Evolutionary conservation across 2,888 invertebrate genomes (phyloP).

Genomic region (Pristionchus arcanus): DNA sequence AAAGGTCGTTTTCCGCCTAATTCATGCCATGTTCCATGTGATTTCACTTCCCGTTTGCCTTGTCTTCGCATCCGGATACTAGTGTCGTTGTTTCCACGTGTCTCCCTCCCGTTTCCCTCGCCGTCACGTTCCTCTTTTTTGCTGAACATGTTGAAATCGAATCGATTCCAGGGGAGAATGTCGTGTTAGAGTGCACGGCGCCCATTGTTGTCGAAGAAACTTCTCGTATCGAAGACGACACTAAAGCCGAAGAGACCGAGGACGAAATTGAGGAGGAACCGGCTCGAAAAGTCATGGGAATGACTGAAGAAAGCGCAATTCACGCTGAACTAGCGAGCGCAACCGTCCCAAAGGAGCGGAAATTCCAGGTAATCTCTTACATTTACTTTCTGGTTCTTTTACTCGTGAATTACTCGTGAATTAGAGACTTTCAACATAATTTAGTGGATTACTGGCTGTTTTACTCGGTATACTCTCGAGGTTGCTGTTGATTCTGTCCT

Average conservation of each 20-base stretch:
- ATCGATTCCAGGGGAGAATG: conserved; percentile 40
- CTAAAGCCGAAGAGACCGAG: conserved; percentile 1
- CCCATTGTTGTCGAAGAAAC: conserved; percentile 1
- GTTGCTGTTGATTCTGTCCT: too few relatives aligned
- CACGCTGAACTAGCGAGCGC: conserved; percentile 35
- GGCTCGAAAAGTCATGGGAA: conserved; percentile 47
- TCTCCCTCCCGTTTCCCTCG: background rate
- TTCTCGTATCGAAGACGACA: conserved; percentile 23
- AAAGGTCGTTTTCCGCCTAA: background rate
- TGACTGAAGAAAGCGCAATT: conserved; percentile 39
- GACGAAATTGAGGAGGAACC: conserved; percentile 33
- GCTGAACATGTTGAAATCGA: conserved; percentile 19
- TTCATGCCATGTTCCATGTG: background rate
- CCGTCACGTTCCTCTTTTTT: background rate
- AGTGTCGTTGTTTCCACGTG: background rate
- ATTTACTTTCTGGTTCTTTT: background rate
- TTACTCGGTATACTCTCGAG: too few relatives aligned
- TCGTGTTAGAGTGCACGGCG: conserved; percentile 25
- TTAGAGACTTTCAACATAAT: too few relatives aligned
- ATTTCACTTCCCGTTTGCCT: background rate
- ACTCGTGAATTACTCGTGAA: background rate
- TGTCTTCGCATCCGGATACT: background rate
- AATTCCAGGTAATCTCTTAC: conserved; percentile 29
- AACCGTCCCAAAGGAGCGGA: conserved; percentile 48
- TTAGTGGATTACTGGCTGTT: too few relatives aligned